Base-by-base conservation (phyloP, 2,797 vertebrate genomes). In the Ispidina lecontei region DNA sequence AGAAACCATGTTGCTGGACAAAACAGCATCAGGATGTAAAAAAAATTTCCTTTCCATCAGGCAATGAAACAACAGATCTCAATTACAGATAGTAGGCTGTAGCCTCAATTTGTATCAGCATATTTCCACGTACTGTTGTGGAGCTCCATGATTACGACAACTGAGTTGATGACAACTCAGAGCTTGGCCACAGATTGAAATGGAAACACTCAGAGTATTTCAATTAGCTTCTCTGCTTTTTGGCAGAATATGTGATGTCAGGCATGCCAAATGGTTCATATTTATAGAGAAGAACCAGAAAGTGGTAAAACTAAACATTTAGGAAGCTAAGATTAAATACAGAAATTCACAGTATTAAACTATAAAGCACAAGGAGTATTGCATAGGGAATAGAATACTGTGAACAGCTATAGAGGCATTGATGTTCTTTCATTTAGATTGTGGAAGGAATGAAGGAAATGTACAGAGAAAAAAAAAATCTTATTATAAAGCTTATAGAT, bases 1-100 rank as follows among this genome's bases (percentile, higher is more conserved):
- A 60, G 35, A 13, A 62, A 67, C 67, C 68, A 16, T 68, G 55
- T 70, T 78, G 21, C 58, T 49, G 63, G 39, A 9, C 82, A 90
- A 41, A 63, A 79, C 81, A 93, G 88, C 88, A 56, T n/a, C 83
- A 93, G 85, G 74, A 96, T 88, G 91, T 91, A 35, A 46, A 71
- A 37, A 86, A 90, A 82, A 68, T 90, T 92, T 82, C 88, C 67
- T 94, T 80, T 90, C 86, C 90, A 82, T 56, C 85, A 31, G 77
- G 65, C 77, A 35, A 65, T 71, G 41, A 54, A 93, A 76, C 67
- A 73, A 73, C 11, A 37, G 88, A 37, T 81, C 55, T 46, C 35
- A 39, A 9, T 37, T 41, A 12, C 60, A 79, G 91, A 31, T 3
- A 35, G 83, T 14, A 73, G 78, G 73, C 59, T 62, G 18, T 3